These are phyloP conservation scores for Philereme vetulata DNA, from an alignment of 2,888 invertebrate genomes.

Conservation along the genomic window DNA sequence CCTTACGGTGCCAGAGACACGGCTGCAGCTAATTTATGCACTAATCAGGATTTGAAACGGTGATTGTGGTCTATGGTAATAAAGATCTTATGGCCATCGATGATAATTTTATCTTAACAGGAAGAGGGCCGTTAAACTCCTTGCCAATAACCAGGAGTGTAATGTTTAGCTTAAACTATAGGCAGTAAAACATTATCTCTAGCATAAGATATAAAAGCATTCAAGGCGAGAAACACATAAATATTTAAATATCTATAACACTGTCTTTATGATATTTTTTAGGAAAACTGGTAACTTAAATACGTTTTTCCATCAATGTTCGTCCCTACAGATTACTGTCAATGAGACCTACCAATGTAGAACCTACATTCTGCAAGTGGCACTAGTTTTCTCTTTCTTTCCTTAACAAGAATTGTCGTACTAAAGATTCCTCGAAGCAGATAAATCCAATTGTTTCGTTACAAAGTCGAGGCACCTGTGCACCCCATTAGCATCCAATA, in stretches of 20 bases:
- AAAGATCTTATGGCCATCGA: slow-evolving; percentile 34
- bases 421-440: slow-evolving; percentile 11
- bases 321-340: too few species aligned
- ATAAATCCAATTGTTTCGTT: slow-evolving; percentile 27
- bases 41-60: slow-evolving; percentile 41
- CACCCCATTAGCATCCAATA: slow-evolving; percentile 35
- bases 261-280: too few species aligned
- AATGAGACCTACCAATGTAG: too few species aligned
- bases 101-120: slow-evolving; percentile 39
- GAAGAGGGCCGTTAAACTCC: slow-evolving; percentile 32
- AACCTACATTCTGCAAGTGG: too few species aligned
- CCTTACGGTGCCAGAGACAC: slow-evolving; percentile 46
- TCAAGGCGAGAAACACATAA: too few species aligned
- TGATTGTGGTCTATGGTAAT: slow-evolving; percentile 40
- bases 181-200: background rate
- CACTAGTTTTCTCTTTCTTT: too few species aligned
- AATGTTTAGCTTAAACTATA: slow-evolving; percentile 4
- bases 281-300: too few species aligned
- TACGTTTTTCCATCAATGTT: too few species aligned
- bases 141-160: slow-evolving; percentile 17
- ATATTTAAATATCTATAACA: too few species aligned
- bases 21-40: slow-evolving; percentile 40
- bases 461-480: slow-evolving; percentile 29
- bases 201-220: background rate
- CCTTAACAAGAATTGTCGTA: too few species aligned